Evolutionary conservation across 2,888 invertebrate species (phyloP).

Genomic region (Erebia ligea): DNA sequence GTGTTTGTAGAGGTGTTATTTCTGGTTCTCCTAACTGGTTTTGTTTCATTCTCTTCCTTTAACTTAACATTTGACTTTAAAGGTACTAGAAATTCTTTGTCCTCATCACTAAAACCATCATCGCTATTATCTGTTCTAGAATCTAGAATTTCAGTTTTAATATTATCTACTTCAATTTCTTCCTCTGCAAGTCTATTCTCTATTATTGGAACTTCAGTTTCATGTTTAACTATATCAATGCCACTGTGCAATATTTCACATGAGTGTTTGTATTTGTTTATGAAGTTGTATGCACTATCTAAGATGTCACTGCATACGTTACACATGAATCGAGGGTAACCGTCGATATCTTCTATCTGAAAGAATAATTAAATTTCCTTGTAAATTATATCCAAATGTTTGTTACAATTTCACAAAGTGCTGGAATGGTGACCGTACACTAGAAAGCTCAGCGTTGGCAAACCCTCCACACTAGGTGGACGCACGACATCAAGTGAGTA

Average conservation of each 20-base stretch:
- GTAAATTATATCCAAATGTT: not conserved
- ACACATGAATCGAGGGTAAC: conserved; percentile 69
- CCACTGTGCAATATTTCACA: conserved; percentile 57
- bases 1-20: conserved; percentile 40
- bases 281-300: conserved; percentile 58
- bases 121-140: conserved; percentile 41
- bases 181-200: conserved; percentile 39
- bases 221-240: conserved; percentile 55
- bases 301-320: conserved; percentile 57
- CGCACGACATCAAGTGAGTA: too few species aligned
- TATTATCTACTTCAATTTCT: conserved; percentile 48
- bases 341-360: conserved; percentile 68
- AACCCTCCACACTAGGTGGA: too few species aligned
- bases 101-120: conserved; percentile 28
- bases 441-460: too few species aligned
- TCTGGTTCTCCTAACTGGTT: conserved; percentile 37
- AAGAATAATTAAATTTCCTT: conserved; percentile 39
- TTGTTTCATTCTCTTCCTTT: conserved; percentile 39
- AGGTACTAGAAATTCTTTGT: conserved; percentile 30
- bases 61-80: conserved; percentile 26
- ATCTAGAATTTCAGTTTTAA: conserved; percentile 51
- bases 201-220: conserved; percentile 44
- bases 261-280: conserved; percentile 62
- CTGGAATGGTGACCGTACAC: too few species aligned
- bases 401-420: too few species aligned